Evolutionary conservation across 2,113 vertebrate species (phyloP), one percentile per base, ranked within the genome.

Genomic region (Rutilus rutilus): DNA sequence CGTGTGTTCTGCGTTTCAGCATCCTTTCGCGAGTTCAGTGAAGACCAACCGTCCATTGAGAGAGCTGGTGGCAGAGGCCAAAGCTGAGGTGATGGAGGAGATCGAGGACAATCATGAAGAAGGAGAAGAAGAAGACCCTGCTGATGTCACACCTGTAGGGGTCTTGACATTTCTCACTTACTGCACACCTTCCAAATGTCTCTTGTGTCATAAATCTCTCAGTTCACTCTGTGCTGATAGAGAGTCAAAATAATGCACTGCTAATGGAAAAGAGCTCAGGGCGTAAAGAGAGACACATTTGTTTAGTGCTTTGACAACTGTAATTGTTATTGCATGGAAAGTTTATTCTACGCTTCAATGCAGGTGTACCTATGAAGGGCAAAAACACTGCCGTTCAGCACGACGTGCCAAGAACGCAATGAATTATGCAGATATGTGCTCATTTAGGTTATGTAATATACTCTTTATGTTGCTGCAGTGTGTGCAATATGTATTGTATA

Each of bases 1-100:
- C 5, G 19, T 52, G 23, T 15, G 21, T 11, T 59, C 2, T 39
- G 59, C n/a, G 23, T 71, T 15, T 69, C 91, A 99, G 98, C 98
- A 99, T 45, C 96, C 96, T 25, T 99, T 99, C 0, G 94, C 98
- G 88, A 96, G 89, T 80, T 94, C 93, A 0, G 91, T 96, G 91
- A 96, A 91, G 82, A 95, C 90, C 0, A 98, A 97, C 93, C 96
- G 95, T 69, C 97, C 97, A 0, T 91, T 99, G 87, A 89, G 95
- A 6, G 97, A 99, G 90, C 96, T 99, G 93, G 97, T 99, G 90
- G 98, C 98, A 0, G 98, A 99, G 91, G 98, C 97, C 80, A 99
- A 99, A 90, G 98, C 98, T 0, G 98, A 99, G 89, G 98, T 99
- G 89, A 94, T 94, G 93, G 95, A 95, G 91, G 95, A 94, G 92